A percentile compares a stretch with the other conserved stretches of the same genome.
Evolutionary conservation across 2,113 vertebrate species (phyloP).

Genomic region (Riparia riparia): DNA sequence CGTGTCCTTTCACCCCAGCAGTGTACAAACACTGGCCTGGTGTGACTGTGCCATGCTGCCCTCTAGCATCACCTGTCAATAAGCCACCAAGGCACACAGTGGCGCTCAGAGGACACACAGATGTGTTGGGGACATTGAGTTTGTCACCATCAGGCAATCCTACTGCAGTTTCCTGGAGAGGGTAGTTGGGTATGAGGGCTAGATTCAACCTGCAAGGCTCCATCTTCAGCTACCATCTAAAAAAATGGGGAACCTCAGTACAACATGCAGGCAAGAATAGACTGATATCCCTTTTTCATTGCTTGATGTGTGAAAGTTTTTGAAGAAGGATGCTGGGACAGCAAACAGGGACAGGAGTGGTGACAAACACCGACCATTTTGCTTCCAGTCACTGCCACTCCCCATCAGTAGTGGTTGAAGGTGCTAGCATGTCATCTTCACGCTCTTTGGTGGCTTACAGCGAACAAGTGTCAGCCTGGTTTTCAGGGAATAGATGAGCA

Average conservation of each 20-base stretch:
- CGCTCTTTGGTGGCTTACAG: slow-evolving; percentile 46
- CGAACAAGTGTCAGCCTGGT: slow-evolving; percentile 56
- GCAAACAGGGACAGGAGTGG: neutral
- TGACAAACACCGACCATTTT: slow-evolving; percentile 42
- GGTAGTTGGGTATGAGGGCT: neutral
- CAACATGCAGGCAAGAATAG: neutral
- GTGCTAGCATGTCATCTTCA: slow-evolving; percentile 31
- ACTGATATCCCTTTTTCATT: neutral
- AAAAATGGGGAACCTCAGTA: neutral
- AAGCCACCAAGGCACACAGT: neutral
- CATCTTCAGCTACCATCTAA: neutral
- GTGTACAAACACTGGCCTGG: neutral
- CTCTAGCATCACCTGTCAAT: neutral
- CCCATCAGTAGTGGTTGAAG: slow-evolving; percentile 37
- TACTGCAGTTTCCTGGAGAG: neutral
- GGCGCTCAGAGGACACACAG: neutral
- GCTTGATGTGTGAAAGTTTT: neutral
- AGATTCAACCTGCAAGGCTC: neutral
- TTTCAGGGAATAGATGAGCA: slow-evolving; percentile 63
- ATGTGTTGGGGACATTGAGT: neutral
- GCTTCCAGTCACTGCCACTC: slow-evolving; percentile 44
- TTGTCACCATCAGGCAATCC: neutral
- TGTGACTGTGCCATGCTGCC: neutral
- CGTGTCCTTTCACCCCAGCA: neutral
- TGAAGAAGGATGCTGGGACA: neutral